Percentiles rank a stretch among this genome's conserved stretches.
Evolutionary conservation across 2,797 vertebrate species (phyloP).

Genomic region (Myotis myotis): DNA sequence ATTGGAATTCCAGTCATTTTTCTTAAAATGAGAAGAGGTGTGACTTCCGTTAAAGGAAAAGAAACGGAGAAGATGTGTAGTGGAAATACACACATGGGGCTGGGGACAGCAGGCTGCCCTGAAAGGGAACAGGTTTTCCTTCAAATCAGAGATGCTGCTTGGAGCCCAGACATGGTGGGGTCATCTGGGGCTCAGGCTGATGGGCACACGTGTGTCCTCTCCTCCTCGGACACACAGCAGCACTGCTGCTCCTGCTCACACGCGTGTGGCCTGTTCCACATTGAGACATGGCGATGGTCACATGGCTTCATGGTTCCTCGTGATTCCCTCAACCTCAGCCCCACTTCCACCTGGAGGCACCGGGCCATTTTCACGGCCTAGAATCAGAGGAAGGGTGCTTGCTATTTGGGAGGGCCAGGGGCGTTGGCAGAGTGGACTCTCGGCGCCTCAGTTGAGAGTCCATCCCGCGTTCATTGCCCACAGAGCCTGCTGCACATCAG

Average conservation of each 20-base stretch:
- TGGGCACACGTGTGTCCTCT: background rate
- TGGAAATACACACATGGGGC: background rate
- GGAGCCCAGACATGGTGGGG: rapidly evolving
- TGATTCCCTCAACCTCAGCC: background rate
- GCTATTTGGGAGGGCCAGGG: background rate
- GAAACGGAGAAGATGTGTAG: no score
- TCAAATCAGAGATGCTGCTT: background rate
- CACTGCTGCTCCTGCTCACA: background rate
- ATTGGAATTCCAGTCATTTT: background rate
- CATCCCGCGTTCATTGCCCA: background rate
- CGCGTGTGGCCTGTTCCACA: rapidly evolving
- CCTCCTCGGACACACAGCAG: background rate
- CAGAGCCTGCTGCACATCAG: background rate
- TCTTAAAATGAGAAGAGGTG: background rate
- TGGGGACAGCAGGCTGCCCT: background rate
- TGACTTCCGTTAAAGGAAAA: background rate
- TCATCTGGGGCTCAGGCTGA: rapidly evolving
- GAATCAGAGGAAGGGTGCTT: background rate
- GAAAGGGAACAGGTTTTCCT: background rate
- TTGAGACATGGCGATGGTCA: background rate
- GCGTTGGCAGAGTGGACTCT: background rate
- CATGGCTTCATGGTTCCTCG: background rate
- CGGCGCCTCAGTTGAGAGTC: background rate
- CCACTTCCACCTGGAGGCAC: background rate
- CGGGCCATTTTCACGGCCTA: background rate